Conservation (phyloP, 2,113 vertebrate genomes). For the Polyodon spathula region DNA sequence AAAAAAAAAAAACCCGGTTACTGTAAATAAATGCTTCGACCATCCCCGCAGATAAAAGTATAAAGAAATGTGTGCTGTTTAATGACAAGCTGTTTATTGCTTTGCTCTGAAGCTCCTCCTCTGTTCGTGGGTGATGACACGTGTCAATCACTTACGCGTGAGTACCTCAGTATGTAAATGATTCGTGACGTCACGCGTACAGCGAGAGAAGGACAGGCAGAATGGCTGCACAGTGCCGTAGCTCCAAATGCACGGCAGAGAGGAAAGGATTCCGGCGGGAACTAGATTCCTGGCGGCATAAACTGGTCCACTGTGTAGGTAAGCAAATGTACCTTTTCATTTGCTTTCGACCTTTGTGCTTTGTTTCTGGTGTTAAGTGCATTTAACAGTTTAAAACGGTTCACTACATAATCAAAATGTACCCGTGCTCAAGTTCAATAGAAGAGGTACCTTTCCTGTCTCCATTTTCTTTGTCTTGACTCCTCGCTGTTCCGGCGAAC, state of each 20-base stretch:
- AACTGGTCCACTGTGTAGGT: constrained; percentile 92
- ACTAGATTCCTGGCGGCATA: constrained; percentile 94
- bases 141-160: constrained; percentile 26
- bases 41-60: too few species aligned
- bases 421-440: constrained; percentile 16
- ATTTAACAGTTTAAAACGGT: neutral
- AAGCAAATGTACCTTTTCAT: constrained; percentile 38
- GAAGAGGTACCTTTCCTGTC: constrained; percentile 27
- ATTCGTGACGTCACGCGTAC: constrained; percentile 72
- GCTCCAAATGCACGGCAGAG: constrained; percentile 87
- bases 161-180: constrained; percentile 56
- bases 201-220: constrained; percentile 70
- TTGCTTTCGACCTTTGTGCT: constrained; percentile 1
- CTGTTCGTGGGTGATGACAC: constrained; percentile 22
- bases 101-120: constrained; percentile 12
- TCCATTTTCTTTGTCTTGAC: constrained; percentile 55
- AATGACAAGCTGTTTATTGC: too few species aligned
- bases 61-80: too few species aligned
- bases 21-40: too few species aligned
- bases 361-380: neutral
- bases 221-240: constrained; percentile 92
- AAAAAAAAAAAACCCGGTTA: too few species aligned
- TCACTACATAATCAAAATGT: neutral
- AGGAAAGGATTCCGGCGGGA: constrained; percentile 91
- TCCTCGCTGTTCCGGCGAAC: constrained; percentile 25